Evolutionary conservation across 2,797 vertebrate genomes (phyloP), one percentile per base, ranked within the genome.

Genomic region (Serranus cabrilla): DNA sequence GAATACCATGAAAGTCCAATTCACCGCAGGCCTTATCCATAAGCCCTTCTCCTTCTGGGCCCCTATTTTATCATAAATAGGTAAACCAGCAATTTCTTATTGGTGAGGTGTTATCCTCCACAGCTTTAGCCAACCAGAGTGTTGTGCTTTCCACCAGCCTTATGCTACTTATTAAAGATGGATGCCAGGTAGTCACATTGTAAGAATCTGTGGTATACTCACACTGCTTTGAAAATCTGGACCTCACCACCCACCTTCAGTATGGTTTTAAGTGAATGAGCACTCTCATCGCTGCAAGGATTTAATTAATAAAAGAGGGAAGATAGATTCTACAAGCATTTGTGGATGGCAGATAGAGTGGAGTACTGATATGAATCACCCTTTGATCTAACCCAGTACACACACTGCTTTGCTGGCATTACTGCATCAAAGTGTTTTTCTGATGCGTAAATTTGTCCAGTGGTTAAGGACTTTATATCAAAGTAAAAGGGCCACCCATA

Each of bases 301-400:
- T 72, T 69, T 31, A 23, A 81, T 77, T 62, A 63, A 74, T 68
- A 25, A 69, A 76, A 69, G 27, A 20, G 25, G 34, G 76, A 55
- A 40, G 34, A 56, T 7, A 56, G 17, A 56, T 56, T 52, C 27
- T 50, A 37, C 64, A 20, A 65, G 59, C 18, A 50, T 55, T 71
- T 60, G 34, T 43, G 73, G 11, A 45, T 52, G 60, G 64, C 46
- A 47, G 43, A 69, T 57, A 60, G 37, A 50, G 57, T 68, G 4
- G 31, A 75, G 46, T 5, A 14, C 50, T 63, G 64, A 80, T 69
- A 45, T 45, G 47, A 78, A 40, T 73, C 65, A 37, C 8, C 47
- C 76, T 85, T 84, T 87, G 72, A 82, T 88, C 56, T 72, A 54
- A 52, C 16, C 42, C 23, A 3, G 51, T 7, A 14, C 54, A 25